These are phyloP conservation scores for Synergus umbraculus DNA, from an alignment of 2,888 invertebrate species.

Conservation along the genomic window DNA sequence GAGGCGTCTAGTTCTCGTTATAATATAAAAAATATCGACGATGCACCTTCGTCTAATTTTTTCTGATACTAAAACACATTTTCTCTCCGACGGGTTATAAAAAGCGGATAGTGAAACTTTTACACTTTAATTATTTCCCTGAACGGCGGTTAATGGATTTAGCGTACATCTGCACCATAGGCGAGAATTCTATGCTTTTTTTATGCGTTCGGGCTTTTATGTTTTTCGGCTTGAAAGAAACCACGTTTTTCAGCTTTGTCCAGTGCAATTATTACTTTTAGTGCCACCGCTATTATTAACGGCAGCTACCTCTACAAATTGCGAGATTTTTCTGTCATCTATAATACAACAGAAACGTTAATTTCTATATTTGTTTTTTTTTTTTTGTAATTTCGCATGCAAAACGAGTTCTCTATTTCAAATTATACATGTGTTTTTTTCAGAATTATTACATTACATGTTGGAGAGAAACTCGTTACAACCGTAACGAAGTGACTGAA, in stretches of 20 bases:
- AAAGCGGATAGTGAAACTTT: slow-evolving; percentile 30
- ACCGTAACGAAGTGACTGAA: no score
- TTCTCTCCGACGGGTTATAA: slow-evolving; percentile 23
- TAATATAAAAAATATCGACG: slow-evolving; percentile 18
- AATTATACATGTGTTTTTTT: no score
- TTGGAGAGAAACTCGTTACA: no score
- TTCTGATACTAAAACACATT: slow-evolving; percentile 3
- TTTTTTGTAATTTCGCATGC: neutral
- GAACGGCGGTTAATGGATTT: slow-evolving; percentile 29
- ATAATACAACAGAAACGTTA: no score
- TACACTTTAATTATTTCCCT: slow-evolving; percentile 30
- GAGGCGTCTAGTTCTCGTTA: neutral
- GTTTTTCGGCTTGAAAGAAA: slow-evolving; percentile 36
- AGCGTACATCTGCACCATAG: slow-evolving; percentile 29
- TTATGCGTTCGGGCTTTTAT: slow-evolving; percentile 31
- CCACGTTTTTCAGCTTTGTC: slow-evolving; percentile 31
- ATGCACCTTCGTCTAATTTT: neutral
- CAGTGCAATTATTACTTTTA: slow-evolving; percentile 14
- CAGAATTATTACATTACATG: no score
- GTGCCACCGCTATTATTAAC: neutral
- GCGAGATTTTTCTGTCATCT: neutral
- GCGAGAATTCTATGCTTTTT: slow-evolving; percentile 27
- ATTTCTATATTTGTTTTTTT: no score
- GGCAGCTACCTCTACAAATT: neutral
- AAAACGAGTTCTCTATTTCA: no score